phyloP scores from a whole-genome alignment of 2,797 vertebrate species.

The Margarornis squamiger region DNA sequence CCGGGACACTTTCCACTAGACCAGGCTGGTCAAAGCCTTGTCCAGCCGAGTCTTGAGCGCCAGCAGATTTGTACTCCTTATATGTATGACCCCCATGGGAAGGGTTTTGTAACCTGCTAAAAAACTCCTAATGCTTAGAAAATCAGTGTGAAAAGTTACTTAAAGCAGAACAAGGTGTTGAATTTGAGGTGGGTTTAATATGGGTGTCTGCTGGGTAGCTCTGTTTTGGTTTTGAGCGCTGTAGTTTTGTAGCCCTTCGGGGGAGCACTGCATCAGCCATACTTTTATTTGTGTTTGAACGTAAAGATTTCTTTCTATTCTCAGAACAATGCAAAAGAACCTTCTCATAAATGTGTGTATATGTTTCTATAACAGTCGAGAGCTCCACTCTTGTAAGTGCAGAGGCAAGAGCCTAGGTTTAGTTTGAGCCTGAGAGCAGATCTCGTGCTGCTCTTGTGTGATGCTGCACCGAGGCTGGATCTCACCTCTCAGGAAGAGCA shows the following conservation, averaged over 20 bases:
- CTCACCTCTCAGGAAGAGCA: not conserved
- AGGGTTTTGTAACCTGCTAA: not conserved
- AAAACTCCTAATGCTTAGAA: not conserved
- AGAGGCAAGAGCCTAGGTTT: fast-evolving
- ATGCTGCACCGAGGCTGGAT: not conserved
- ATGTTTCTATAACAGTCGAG: not conserved
- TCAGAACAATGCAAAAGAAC: not conserved
- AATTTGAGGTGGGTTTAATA: not conserved
- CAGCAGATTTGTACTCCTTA: not conserved
- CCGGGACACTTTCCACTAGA: not conserved
- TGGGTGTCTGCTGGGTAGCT: not conserved
- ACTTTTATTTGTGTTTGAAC: not conserved
- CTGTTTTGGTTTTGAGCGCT: not conserved
- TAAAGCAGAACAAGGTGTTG: not conserved
- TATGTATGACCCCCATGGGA: not conserved
- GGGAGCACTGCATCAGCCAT: fast-evolving
- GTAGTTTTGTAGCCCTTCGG: not conserved
- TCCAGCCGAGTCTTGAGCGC: not conserved
- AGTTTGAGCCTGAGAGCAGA: not conserved
- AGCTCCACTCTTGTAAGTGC: not conserved
- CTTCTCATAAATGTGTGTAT: not conserved
- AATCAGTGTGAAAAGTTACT: not conserved
- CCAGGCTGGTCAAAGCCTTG: not conserved
- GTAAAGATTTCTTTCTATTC: not conserved
- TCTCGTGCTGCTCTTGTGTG: not conserved